Evolutionary conservation across 2,888 invertebrate genomes (phyloP).

Genomic region (Mermis nigrescens): DNA sequence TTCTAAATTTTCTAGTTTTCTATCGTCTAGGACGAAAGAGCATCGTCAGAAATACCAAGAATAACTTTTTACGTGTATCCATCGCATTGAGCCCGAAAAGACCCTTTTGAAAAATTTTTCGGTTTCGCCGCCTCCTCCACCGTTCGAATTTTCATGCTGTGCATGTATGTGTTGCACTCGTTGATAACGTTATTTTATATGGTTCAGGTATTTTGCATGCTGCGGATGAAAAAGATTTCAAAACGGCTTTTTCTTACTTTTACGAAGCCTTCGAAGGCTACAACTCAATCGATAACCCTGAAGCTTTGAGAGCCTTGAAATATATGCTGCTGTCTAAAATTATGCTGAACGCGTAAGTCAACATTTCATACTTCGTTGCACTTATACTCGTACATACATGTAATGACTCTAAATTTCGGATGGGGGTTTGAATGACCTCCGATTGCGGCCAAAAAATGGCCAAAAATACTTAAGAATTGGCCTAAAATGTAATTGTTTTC

Average conservation of each 20-base stretch:
- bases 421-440: too few relatives aligned
- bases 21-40: too few relatives aligned
- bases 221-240: conserved; percentile 97
- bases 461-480: background rate
- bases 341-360: conserved; percentile 56
- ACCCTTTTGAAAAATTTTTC: too few relatives aligned
- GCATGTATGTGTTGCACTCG: background rate
- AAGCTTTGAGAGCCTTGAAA: conserved; percentile 82
- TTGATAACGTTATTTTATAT: background rate
- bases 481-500: too few relatives aligned
- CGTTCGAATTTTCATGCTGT: too few relatives aligned
- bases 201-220: conserved; percentile 65
- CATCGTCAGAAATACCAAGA: too few relatives aligned
- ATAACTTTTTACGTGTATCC: too few relatives aligned
- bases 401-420: too few relatives aligned
- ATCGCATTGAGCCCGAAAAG: too few relatives aligned
- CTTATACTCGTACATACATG: background rate
- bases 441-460: too few relatives aligned
- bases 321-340: conserved; percentile 98
- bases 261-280: conserved; percentile 98
- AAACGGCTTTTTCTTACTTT: conserved; percentile 97
- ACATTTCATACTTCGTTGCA: background rate
- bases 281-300: conserved; percentile 74
- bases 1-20: too few relatives aligned
- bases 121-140: too few relatives aligned